Base-by-base conservation (phyloP, 2,113 vertebrate species). In the Neolamprologus ventralis region DNA sequence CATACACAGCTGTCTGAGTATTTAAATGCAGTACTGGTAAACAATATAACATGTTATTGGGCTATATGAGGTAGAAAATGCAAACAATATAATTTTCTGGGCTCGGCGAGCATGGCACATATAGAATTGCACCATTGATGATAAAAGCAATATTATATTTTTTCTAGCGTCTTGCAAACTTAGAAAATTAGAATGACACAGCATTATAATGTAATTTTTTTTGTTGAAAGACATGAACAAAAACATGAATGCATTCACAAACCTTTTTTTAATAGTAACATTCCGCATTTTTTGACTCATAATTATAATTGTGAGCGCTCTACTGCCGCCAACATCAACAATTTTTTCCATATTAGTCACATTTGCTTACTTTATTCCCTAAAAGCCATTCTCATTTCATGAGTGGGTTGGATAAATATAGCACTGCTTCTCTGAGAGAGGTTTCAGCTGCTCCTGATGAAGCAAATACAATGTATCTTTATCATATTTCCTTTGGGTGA, bases 401-500 rank as follows among this genome's bases (percentile, higher is more conserved):
- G 88, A 93, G 93, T 89, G 87, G 92, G 91, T 37, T 82, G 92
- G 84, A 80, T 95, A 92, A 95, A 91, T 91, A 93, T 87, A 90
- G 85, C 73, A 6, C 85, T 53, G 60, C 84, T 79, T 91, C 84
- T 88, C 58, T 51, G 33, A 73, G 82, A 89, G 87, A 83, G 65
- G 9, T 79, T 92, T 91, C 51, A 80, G 53, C 73, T 78, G 80
- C 80, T 83, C 82, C 84, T 82, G 85, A 84, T 68, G 83, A 87
- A 92, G 91, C 85, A 94, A 95, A 95, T 93, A 88, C 87, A 94
- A 92, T 93, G 86, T 83, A 89, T 92, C 90, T 93, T 94, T 92
- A 94, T 94, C 84, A 93, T 92, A 91, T 95, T 95, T 95, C 94
- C 93, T 94, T 79, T 91, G 94, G 94, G 94, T 92, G 89, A 94